Evolutionary conservation across 2,797 vertebrate species (phyloP), one percentile per base, ranked within the genome.

Genomic region (Takifugu ocellatus): DNA sequence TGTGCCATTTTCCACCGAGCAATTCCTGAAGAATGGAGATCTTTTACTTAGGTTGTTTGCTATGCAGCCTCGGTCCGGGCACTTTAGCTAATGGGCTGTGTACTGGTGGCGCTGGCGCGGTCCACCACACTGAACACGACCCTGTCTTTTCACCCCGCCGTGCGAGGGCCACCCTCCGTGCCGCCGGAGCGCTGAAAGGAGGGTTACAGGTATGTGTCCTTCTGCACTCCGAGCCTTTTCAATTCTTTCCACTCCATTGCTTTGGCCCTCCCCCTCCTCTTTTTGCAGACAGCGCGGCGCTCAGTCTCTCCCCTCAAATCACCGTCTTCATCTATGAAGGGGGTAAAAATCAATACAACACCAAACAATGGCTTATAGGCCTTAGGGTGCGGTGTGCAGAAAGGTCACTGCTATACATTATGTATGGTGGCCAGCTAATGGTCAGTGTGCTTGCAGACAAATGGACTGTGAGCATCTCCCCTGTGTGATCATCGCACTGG

Each of bases 401-500:
- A 89, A 89, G 88, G 87, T 89, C 84, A 88, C 75, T 44, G 78
- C 83, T 78, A 87, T 89, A 84, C 85, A 88, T 89, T 85, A 88
- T 89, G 88, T 83, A 88, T 89, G 84, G 78, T 79, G 76, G 76
- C 75, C 78, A 67, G 79, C 85, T 88, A 87, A 88, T 89, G 85
- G 84, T 88, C 81, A 88, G 76, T 72, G 75, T 77, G 82, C 77
- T 83, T 42, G 78, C 75, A 76, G 82, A 88, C 85, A 87, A 87
- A 87, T 85, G 80, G 85, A 83, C 71, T 84, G 68, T 83, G 75
- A 86, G 82, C 81, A 75, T 77, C 72, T 77, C 67, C 78, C 72
- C 42, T 33, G 76, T 77, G 81, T 68, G 69, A 73, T 71, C 56
- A 83, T 79, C 51, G 36, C 77, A 71, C 66, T 44, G 6, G 65